Percentiles rank a stretch among this genome's conserved stretches.
Conservation (phyloP, 2,797 vertebrate genomes). For the Capromys pilorides region DNA sequence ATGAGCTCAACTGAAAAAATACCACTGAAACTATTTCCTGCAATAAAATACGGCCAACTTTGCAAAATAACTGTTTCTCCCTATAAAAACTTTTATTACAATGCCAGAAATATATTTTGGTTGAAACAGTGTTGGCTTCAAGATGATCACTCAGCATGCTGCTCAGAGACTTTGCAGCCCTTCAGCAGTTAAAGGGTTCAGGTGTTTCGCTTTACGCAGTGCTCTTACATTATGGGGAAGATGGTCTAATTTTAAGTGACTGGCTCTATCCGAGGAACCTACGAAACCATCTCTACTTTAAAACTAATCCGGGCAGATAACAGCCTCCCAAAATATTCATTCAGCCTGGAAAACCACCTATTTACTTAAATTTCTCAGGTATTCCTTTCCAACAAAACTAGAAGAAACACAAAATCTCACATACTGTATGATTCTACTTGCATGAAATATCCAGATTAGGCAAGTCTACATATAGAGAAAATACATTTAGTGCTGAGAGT, state of each 20-base stretch:
- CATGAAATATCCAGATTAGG: neutral
- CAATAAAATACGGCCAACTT: constrained; percentile 42
- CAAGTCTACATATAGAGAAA: neutral
- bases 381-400: constrained; percentile 30
- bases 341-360: constrained; percentile 32
- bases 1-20: constrained; percentile 50
- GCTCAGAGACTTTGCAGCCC: neutral
- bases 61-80: neutral
- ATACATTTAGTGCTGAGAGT: neutral
- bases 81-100: neutral
- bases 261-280: neutral
- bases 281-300: constrained; percentile 17
- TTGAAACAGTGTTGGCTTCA: neutral
- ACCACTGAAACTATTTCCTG: constrained; percentile 27
- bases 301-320: constrained; percentile 56
- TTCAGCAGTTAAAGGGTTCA: neutral
- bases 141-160: neutral
- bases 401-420: constrained; percentile 32
- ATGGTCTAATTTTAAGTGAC: neutral
- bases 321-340: neutral
- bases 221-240: neutral
- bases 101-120: constrained; percentile 36
- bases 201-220: neutral
- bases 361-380: neutral
- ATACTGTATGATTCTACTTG: constrained; percentile 10